These are phyloP conservation scores for Glareola pratincola DNA, from an alignment of 2,113 vertebrate genomes.

Conservation along the genomic window DNA sequence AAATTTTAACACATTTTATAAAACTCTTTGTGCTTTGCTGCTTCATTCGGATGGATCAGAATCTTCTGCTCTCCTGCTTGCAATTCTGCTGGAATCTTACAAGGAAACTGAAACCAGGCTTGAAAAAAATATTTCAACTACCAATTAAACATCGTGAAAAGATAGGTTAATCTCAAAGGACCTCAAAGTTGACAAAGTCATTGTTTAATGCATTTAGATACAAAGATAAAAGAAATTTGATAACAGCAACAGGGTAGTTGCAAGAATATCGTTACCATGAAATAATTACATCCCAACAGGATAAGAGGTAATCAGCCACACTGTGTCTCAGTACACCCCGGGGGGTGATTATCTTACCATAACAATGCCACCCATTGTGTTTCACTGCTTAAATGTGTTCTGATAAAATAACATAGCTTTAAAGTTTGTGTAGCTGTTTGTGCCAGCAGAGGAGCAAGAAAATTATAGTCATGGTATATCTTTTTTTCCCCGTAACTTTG, in stretches of 20 bases:
- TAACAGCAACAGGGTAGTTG: constrained; percentile 53
- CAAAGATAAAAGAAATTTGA: constrained; percentile 65
- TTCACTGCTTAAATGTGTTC: constrained; percentile 50
- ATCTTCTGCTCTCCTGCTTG: constrained; percentile 12
- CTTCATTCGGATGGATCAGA: constrained; percentile 8
- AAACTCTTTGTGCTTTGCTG: background rate
- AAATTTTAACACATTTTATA: background rate
- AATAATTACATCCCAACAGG: constrained; percentile 73
- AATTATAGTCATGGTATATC: background rate
- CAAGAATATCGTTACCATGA: constrained; percentile 43
- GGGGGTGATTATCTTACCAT: constrained; percentile 65
- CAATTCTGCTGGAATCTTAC: constrained; percentile 14
- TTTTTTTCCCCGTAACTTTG: background rate
- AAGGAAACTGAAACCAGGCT: constrained; percentile 39
- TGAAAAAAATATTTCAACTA: constrained; percentile 46
- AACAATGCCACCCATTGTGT: constrained; percentile 47
- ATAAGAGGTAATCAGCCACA: constrained; percentile 63
- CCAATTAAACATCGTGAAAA: constrained; percentile 59
- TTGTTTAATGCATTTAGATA: constrained; percentile 66
- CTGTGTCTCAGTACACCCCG: constrained; percentile 17
- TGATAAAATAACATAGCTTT: constrained; percentile 44
- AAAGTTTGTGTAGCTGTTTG: constrained; percentile 25
- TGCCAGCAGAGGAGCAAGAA: background rate
- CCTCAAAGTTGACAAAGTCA: constrained; percentile 66
- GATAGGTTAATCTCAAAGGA: constrained; percentile 57